Percentiles rank a stretch among this genome's conserved stretches.
Evolutionary conservation across 2,113 vertebrate genomes (phyloP).

Genomic region (Phyllostomus discolor): DNA sequence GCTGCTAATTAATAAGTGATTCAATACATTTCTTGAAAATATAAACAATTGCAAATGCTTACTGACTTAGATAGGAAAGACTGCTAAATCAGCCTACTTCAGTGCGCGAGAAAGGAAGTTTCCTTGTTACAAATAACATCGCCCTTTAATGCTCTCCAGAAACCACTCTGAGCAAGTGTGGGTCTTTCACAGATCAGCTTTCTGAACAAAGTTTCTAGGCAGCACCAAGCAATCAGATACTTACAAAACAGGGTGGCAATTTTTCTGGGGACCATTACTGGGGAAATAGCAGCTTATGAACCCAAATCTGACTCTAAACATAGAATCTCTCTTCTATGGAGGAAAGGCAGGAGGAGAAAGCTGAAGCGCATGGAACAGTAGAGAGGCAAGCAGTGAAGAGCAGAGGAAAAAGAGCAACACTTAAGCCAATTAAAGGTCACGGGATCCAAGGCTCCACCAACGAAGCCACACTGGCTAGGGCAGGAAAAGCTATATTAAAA

Average conservation of each 20-base stretch:
- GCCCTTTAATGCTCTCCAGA: conserved; percentile 53
- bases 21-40: conserved; percentile 45
- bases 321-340: conserved; percentile 59
- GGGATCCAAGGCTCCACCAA: too few relatives aligned
- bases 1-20: neutral
- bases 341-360: neutral
- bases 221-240: conserved; percentile 66
- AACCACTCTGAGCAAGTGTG: conserved; percentile 60
- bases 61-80: conserved; percentile 31
- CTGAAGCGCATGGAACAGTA: neutral
- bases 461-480: too few relatives aligned
- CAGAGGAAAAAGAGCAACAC: neutral
- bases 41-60: conserved; percentile 35
- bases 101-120: conserved; percentile 61
- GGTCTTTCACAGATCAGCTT: neutral
- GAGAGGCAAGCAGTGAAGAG: neutral
- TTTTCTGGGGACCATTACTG: conserved; percentile 48
- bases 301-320: conserved; percentile 65
- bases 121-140: conserved; percentile 72
- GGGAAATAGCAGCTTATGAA: conserved; percentile 66
- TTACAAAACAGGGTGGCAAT: conserved; percentile 31
- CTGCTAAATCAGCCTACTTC: conserved; percentile 69
- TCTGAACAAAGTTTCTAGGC: conserved; percentile 46
- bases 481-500: neutral
- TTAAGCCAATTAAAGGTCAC: neutral